phyloP scores from a whole-genome alignment of 2,797 vertebrate species.

The Agapornis canus region DNA sequence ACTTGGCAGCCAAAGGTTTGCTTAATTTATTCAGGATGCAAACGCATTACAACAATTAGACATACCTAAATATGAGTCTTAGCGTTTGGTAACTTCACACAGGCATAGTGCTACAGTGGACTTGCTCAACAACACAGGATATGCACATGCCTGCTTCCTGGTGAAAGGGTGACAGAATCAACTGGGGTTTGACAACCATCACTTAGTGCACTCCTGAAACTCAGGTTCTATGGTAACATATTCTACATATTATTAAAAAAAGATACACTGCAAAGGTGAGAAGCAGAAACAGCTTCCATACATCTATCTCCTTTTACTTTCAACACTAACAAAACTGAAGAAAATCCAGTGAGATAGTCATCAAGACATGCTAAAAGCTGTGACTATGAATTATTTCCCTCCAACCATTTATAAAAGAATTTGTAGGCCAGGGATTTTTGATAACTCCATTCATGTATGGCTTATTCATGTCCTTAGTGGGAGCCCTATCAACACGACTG shows the following conservation, averaged over 20 bases:
- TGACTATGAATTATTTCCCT: not conserved
- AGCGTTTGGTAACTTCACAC: rapidly evolving
- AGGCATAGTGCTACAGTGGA: not conserved
- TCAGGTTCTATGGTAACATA: not conserved
- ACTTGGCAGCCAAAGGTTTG: not conserved
- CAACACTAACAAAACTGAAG: not conserved
- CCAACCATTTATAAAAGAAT: not conserved
- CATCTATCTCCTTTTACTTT: not conserved
- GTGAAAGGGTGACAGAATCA: not conserved
- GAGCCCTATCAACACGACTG: not conserved
- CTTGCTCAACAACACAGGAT: not conserved
- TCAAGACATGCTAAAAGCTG: not conserved
- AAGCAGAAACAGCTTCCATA: not conserved
- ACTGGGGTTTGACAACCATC: not conserved
- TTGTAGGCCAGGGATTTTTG: not conserved
- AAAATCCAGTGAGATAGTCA: not conserved
- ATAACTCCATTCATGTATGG: constrained; percentile 4
- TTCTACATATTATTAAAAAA: not conserved
- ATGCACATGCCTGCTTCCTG: not conserved
- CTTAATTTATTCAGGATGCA: not conserved
- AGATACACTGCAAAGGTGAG: not conserved
- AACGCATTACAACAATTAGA: not conserved
- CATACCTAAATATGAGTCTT: not conserved
- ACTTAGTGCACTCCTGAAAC: not conserved
- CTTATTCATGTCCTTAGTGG: not conserved